A percentile compares a stretch with the other conserved stretches of the same genome.
Conservation (phyloP, 1,140 invertebrate species). For the Hyphantria cunea region DNA sequence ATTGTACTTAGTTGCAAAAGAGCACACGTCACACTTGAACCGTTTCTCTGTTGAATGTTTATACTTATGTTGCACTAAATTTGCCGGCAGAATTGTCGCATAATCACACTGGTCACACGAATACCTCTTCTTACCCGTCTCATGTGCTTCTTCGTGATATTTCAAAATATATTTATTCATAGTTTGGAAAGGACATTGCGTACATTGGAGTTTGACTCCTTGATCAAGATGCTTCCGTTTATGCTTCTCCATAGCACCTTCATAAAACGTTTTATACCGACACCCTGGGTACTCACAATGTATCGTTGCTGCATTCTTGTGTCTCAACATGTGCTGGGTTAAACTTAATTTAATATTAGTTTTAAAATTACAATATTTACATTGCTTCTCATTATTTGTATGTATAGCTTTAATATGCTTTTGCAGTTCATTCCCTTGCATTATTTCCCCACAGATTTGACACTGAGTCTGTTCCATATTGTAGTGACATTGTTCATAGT, state of each 20-base stretch:
- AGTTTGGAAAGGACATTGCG: constrained; percentile 64
- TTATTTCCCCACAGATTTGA: constrained; percentile 69
- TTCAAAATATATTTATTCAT: constrained; percentile 75
- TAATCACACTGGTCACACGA: constrained; percentile 71
- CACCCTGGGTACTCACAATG: constrained; percentile 61
- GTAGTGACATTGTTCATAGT: constrained; percentile 64
- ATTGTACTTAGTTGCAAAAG: constrained; percentile 76
- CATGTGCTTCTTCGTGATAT: constrained; percentile 72
- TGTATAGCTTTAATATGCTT: constrained; percentile 65
- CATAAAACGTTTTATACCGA: constrained; percentile 68
- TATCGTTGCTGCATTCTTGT: constrained; percentile 65
- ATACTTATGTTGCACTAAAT: constrained; percentile 72
- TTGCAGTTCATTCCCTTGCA: constrained; percentile 54
- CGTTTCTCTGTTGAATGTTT: constrained; percentile 71
- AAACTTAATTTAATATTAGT: constrained; percentile 55
- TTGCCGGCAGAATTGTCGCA: constrained; percentile 66
- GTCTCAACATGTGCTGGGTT: constrained; percentile 67
- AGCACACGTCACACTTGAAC: constrained; percentile 73
- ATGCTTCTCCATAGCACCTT: constrained; percentile 68
- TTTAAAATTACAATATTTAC: constrained; percentile 68
- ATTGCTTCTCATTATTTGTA: constrained; percentile 48
- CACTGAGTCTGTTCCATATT: constrained; percentile 58
- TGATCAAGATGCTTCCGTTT: constrained; percentile 59
- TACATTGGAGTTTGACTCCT: constrained; percentile 67
- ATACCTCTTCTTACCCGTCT: constrained; percentile 66